Evolutionary conservation across 2,113 vertebrate species (phyloP).

Genomic region (Ammodytes marinus): DNA sequence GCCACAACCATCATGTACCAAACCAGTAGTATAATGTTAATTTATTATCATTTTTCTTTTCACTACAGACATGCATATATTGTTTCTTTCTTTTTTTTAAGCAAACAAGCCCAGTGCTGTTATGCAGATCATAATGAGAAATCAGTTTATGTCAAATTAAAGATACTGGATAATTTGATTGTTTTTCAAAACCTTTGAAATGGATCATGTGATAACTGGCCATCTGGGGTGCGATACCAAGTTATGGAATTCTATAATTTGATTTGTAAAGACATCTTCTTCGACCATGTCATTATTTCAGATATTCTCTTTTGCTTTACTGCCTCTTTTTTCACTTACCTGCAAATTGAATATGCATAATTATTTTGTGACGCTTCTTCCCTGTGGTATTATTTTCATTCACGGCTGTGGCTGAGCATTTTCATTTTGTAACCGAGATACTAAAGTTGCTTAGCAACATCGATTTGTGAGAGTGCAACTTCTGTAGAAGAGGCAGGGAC

Average conservation of each 20-base stretch:
- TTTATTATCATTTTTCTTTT: neutral
- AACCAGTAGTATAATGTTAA: neutral
- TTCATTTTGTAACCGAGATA: constrained; percentile 9
- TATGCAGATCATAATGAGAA: neutral
- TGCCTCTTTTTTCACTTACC: neutral
- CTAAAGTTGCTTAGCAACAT: constrained; percentile 47
- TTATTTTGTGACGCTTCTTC: neutral
- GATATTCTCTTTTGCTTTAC: neutral
- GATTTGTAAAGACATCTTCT: neutral
- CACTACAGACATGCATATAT: neutral
- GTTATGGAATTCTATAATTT: neutral
- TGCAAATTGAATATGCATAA: neutral
- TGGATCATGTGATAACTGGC: neutral
- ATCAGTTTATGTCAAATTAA: too few species aligned
- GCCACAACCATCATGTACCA: neutral
- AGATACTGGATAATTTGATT: too few species aligned
- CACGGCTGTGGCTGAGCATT: neutral
- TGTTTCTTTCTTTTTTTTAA: neutral
- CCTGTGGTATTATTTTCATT: neutral
- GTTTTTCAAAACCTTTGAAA: neutral
- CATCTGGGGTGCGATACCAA: neutral
- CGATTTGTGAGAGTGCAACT: neutral
- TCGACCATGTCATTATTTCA: neutral
- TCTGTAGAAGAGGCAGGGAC: too few species aligned
- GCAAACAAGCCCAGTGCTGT: neutral